phyloP scores from a whole-genome alignment of 2,888 invertebrate species.

The Amphipoea oculea region DNA sequence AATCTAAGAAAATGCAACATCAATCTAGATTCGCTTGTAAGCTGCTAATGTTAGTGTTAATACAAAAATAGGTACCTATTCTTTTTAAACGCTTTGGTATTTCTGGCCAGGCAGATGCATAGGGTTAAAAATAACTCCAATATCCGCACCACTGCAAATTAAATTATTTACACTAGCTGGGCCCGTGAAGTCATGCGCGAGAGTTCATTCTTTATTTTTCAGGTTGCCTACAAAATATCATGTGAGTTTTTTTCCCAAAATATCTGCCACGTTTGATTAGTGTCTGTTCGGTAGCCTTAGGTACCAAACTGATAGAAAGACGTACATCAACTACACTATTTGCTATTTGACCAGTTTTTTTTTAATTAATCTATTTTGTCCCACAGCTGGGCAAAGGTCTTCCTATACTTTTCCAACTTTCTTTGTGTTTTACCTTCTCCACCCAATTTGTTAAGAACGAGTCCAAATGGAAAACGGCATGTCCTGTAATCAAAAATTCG shows the following conservation, averaged over 20 bases:
- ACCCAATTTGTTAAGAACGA: neutral
- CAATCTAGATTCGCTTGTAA: slow-evolving; percentile 36
- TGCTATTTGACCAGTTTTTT: neutral
- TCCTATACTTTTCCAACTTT: neutral
- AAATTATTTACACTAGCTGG: slow-evolving; percentile 35
- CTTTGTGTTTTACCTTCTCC: neutral
- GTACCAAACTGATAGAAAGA: neutral
- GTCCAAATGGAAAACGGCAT: neutral
- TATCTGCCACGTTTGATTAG: slow-evolving; percentile 2
- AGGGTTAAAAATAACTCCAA: slow-evolving; percentile 29
- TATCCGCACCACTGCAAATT: slow-evolving; percentile 18
- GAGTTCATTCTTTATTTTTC: slow-evolving; percentile 15
- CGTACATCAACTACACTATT: neutral
- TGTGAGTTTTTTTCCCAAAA: slow-evolving; percentile 15
- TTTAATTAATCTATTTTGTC: neutral
- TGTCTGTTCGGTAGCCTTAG: neutral
- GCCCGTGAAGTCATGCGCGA: slow-evolving; percentile 1
- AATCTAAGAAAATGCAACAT: slow-evolving; percentile 35
- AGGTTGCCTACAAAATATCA: slow-evolving; percentile 25
- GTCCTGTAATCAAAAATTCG: neutral
- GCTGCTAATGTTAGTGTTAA: slow-evolving; percentile 21
- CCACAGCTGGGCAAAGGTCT: neutral
- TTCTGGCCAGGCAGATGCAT: slow-evolving; percentile 13
- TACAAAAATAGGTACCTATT: neutral
- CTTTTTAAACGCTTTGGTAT: neutral